Conservation (phyloP, 2,113 vertebrate genomes). For the Oryzias curvinotus region DNA sequence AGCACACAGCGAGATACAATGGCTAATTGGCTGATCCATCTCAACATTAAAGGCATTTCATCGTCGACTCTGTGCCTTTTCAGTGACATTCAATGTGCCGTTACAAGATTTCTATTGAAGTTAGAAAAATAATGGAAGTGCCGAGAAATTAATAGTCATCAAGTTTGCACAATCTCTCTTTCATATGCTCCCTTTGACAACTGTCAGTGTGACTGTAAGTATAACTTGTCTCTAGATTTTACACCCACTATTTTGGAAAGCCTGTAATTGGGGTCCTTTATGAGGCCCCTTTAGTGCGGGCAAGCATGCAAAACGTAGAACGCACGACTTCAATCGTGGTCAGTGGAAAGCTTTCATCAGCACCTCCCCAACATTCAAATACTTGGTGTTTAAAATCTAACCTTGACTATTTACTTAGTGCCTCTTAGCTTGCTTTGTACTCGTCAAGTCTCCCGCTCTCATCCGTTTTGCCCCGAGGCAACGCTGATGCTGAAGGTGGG, state of each 20-base stretch:
- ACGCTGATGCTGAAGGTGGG: constrained; percentile 42
- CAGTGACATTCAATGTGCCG: constrained; percentile 52
- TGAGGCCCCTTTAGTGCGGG: neutral
- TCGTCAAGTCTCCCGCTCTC: constrained; percentile 32
- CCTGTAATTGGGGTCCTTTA: neutral
- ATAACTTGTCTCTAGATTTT: constrained; percentile 38
- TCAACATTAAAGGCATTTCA: constrained; percentile 62
- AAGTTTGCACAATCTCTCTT: constrained; percentile 21
- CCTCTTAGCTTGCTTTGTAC: constrained; percentile 46
- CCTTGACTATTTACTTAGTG: constrained; percentile 53
- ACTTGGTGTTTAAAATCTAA: constrained; percentile 55
- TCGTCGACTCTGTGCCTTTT: constrained; percentile 58
- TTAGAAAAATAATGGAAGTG: constrained; percentile 40
- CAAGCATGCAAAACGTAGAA: neutral
- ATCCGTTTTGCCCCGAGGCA: constrained; percentile 49
- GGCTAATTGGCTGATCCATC: constrained; percentile 63
- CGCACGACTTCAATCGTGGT: constrained; percentile 1
- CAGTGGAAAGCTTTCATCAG: constrained; percentile 10
- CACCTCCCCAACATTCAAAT: constrained; percentile 13
- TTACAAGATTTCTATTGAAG: constrained; percentile 57
- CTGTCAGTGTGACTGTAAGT: constrained; percentile 34
- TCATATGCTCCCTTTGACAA: constrained; percentile 21
- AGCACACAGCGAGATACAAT: constrained; percentile 50
- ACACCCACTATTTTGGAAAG: constrained; percentile 15
- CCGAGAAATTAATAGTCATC: constrained; percentile 43